Evolutionary conservation across 1,140 invertebrate species (phyloP).

Genomic region (Pseudachorutes palmiensis): DNA sequence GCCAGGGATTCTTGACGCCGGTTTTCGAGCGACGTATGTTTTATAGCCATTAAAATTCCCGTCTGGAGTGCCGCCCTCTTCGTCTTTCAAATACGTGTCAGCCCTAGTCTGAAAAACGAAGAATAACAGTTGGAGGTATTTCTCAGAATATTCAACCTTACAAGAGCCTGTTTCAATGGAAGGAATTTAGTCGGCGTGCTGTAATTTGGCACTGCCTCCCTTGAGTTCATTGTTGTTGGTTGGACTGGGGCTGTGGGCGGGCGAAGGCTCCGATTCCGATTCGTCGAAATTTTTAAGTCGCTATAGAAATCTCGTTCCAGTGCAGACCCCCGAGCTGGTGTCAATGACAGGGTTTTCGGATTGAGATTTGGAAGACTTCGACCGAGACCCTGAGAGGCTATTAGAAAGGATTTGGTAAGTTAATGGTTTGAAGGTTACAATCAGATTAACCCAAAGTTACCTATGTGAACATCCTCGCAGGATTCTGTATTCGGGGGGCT

Average conservation of each 20-base stretch:
- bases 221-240: not conserved
- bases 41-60: too few species aligned
- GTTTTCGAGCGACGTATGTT: not conserved
- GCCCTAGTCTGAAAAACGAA: not conserved
- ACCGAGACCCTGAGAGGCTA: not conserved
- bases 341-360: not conserved
- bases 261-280: not conserved
- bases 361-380: not conserved
- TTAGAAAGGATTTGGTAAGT: not conserved
- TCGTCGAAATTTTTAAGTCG: not conserved
- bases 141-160: not conserved
- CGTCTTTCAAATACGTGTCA: not conserved
- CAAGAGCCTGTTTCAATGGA: not conserved
- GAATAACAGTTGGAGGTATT: not conserved
- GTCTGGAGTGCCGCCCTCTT: not conserved
- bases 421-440: not conserved
- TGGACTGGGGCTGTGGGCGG: not conserved
- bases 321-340: not conserved
- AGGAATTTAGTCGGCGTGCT: not conserved
- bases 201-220: not conserved
- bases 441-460: not conserved
- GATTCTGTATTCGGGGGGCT: not conserved
- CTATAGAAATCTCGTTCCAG: not conserved
- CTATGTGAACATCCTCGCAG: not conserved
- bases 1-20: too few species aligned